These are phyloP conservation scores for Sycophila texana DNA, from an alignment of 2,888 invertebrate genomes.

Conservation along the genomic window DNA sequence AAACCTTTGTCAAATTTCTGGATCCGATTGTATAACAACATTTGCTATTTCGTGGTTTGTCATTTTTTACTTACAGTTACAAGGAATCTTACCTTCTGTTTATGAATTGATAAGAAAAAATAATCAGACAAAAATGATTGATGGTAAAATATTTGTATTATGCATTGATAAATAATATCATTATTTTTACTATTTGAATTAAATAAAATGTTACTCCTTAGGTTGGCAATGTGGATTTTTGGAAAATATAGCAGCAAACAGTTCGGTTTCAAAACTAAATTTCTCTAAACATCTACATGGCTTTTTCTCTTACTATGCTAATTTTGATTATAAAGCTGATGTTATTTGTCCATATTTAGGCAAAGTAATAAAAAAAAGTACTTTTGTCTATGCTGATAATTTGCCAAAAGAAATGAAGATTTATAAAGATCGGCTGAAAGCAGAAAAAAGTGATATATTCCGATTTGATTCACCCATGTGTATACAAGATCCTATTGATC, in stretches of 20 bases:
- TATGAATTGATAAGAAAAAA: constrained; percentile 4
- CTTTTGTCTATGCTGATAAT: constrained; percentile 69
- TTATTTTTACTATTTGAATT: constrained; percentile 71
- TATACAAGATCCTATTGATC: constrained; percentile 80
- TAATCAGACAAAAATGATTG: constrained; percentile 24
- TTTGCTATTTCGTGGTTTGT: constrained; percentile 35
- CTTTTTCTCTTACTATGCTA: constrained; percentile 75
- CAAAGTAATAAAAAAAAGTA: constrained; percentile 68
- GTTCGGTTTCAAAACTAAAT: constrained; percentile 11
- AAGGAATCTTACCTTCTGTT: constrained; percentile 24
- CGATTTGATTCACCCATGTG: constrained; percentile 75
- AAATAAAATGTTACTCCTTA: constrained; percentile 60
- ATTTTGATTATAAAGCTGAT: constrained; percentile 72
- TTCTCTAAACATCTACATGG: constrained; percentile 67
- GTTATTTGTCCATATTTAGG: constrained; percentile 77
- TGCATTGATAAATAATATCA: constrained; percentile 69
- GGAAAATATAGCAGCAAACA: constrained; percentile 21
- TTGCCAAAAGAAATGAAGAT: constrained; percentile 59
- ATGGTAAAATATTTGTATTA: constrained; percentile 13
- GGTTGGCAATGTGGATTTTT: constrained; percentile 66
- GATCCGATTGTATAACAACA: constrained; percentile 9
- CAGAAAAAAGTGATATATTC: constrained; percentile 67
- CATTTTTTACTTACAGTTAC: constrained; percentile 37
- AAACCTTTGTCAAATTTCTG: constrained; percentile 6
- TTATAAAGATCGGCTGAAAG: constrained; percentile 38